phyloP scores from a whole-genome alignment of 2,797 vertebrate genomes.

The Coreius guichenoti region DNA sequence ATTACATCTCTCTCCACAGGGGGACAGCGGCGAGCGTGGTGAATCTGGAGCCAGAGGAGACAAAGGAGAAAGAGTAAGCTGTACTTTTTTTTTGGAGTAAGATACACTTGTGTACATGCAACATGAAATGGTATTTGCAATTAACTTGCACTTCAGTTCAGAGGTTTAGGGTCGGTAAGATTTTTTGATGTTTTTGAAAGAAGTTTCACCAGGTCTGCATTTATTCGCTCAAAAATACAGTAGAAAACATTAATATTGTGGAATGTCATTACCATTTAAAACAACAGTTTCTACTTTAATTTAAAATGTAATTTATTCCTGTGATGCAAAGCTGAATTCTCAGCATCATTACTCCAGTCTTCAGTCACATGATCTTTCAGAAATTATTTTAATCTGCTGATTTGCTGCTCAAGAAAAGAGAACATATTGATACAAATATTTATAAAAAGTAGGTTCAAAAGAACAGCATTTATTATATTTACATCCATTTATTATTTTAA shows the following conservation, averaged over 20 bases:
- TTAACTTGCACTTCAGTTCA: neutral
- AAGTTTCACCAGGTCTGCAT: neutral
- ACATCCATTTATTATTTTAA: no score
- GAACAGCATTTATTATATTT: no score
- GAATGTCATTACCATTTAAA: neutral
- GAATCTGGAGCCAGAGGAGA: slow-evolving; percentile 81
- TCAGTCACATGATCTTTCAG: neutral
- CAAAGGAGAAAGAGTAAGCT: slow-evolving; percentile 88
- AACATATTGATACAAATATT: neutral
- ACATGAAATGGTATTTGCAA: neutral
- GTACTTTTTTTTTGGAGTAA: no score
- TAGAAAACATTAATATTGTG: neutral
- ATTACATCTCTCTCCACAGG: slow-evolving; percentile 74
- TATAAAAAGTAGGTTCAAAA: no score
- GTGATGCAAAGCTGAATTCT: no score
- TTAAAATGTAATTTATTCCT: neutral
- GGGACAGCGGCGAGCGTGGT: slow-evolving; percentile 82
- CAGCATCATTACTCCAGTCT: neutral
- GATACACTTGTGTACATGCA: neutral
- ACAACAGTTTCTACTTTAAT: neutral
- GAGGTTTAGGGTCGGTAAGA: neutral
- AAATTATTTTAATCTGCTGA: neutral
- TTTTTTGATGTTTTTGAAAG: neutral
- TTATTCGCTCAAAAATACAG: neutral
- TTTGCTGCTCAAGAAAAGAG: neutral